Evolutionary conservation across 1,140 invertebrate genomes (phyloP), one percentile per base, ranked within the genome.

Genomic region (Macrosteles quadrilineatus): DNA sequence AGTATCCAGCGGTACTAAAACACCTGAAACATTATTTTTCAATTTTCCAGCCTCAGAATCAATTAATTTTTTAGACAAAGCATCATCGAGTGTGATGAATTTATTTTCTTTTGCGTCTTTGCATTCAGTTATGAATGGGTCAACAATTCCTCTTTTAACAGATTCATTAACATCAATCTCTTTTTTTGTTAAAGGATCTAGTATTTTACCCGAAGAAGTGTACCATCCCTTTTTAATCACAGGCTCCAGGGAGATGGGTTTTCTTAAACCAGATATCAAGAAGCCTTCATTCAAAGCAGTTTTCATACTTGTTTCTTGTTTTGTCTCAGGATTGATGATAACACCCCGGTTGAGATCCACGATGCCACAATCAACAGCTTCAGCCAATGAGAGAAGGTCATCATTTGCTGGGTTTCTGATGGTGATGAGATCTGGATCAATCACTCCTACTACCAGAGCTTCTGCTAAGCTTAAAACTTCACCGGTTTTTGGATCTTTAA

Each of bases 111-210:
- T 86, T 0, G 88, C 88, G 77, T 96, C 91, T 78, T 90, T 89
- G 74, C 92, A 90, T 78, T 91, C 86, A n/a, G 91, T 91, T 72
- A 93, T 91, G 71, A 90, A 90, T 1, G 90, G 86, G 82, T 96
- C 91, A 30, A 96, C 85, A 63, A 97, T 87, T 71, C 90, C 89
- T 77, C 90, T 86, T 75, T 88, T 86, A 45, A 96, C 87, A 14
- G 91, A 90, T 77, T 94, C 91, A 72, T 88, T 83, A 19, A 96
- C 80, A 72, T 87, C 84, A 4, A 94, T 83, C 57, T 85, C 80
- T 79, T 91, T 87, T 73, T 89, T 87, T 2, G 87, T 90, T 30
- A 89, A 81, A 0, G 83, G 84, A 80, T 95, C 92, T 73, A 83
- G 86, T 43, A 95, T 88, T 76, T 85, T 88, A 19, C 91, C 23